A percentile compares a stretch with the other conserved stretches of the same genome.
phyloP scores from a whole-genome alignment of 2,888 invertebrate species.

The Auanema freiburgensis region DNA sequence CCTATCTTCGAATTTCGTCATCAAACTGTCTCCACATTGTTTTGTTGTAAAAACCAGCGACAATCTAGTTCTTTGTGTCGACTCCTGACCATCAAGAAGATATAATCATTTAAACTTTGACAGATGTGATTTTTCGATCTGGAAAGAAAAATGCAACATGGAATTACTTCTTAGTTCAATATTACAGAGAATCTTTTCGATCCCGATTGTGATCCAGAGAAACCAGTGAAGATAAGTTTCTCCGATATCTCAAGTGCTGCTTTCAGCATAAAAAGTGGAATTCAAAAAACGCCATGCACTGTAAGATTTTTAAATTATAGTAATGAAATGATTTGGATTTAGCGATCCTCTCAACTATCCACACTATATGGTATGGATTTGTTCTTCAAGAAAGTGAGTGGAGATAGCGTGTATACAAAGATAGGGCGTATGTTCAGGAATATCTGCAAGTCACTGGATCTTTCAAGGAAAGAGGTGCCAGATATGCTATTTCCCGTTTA shows the following conservation, averaged over 20 bases:
- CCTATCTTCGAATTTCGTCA: too few relatives aligned
- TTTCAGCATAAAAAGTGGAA: constrained; percentile 81
- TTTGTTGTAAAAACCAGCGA: too few relatives aligned
- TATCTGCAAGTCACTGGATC: constrained; percentile 92
- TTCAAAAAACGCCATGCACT: constrained; percentile 83
- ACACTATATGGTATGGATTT: constrained; percentile 79
- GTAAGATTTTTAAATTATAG: constrained; percentile 69
- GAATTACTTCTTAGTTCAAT: not conserved
- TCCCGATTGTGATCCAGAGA: constrained; percentile 56
- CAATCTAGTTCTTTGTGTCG: too few relatives aligned
- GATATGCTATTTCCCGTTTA: constrained; percentile 42
- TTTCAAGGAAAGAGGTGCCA: constrained; percentile 90
- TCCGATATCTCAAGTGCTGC: constrained; percentile 72
- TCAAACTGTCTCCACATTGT: too few relatives aligned
- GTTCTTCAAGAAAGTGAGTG: constrained; percentile 78
- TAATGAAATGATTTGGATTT: constrained; percentile 47
- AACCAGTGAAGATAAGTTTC: constrained; percentile 54
- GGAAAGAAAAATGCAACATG: not conserved
- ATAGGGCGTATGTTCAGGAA: constrained; percentile 68
- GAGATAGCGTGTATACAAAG: not conserved
- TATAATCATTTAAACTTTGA: too few relatives aligned
- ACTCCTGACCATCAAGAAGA: too few relatives aligned
- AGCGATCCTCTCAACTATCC: constrained; percentile 83
- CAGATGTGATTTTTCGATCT: too few relatives aligned
- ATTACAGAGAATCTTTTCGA: constrained; percentile 20